Evolutionary conservation across 64 coral and sea anemone genomes (phyloP).

Genomic region (Orbicella faveolata): DNA sequence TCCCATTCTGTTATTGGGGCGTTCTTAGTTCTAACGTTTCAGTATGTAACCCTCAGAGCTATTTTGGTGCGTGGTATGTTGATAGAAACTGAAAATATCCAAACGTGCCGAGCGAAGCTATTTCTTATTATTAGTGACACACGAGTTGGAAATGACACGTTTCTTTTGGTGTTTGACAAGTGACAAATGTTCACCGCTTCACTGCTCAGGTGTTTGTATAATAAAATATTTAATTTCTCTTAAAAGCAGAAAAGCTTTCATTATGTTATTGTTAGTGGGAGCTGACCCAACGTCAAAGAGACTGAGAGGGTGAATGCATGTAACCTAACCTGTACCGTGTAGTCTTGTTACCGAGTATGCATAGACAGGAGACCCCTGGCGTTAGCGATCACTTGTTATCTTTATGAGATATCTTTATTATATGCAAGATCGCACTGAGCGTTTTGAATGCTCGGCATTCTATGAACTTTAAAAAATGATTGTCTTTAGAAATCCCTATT

Average conservation of each 20-base stretch:
- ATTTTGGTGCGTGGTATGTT: slow-evolving; percentile 11
- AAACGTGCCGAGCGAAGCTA: background rate
- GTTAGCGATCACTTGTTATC: slow-evolving; percentile 17
- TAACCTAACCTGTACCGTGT: background rate
- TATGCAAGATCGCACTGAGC: background rate
- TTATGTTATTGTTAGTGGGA: background rate
- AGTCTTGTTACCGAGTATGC: background rate
- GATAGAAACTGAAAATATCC: slow-evolving; percentile 14
- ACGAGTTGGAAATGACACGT: slow-evolving; percentile 18
- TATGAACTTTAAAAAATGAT: background rate
- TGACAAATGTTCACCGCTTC: background rate
- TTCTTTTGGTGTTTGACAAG: slow-evolving; percentile 18
- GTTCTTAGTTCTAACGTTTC: background rate
- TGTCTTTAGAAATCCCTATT: background rate
- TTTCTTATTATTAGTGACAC: background rate
- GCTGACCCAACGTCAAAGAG: background rate
- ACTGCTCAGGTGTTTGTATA: slow-evolving; percentile 20
- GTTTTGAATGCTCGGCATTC: slow-evolving; percentile 23
- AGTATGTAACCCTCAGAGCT: background rate
- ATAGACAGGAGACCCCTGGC: background rate
- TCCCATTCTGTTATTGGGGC: background rate
- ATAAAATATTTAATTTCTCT: slow-evolving; percentile 33
- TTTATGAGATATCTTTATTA: background rate
- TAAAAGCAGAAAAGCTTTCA: background rate
- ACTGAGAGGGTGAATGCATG: background rate